Evolutionary conservation across 2,113 vertebrate genomes (phyloP).

Genomic region (Meles meles): DNA sequence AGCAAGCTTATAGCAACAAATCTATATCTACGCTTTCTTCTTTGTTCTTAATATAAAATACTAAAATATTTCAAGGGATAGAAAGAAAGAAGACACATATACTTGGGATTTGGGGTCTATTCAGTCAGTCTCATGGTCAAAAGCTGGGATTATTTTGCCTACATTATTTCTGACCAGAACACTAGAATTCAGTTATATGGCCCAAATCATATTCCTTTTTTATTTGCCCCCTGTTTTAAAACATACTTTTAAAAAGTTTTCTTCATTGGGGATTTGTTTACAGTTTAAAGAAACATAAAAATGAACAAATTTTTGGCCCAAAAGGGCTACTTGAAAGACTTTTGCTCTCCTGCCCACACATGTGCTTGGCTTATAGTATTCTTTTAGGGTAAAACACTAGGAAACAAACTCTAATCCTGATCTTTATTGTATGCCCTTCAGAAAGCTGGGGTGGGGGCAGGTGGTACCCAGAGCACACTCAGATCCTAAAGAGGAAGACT

Average conservation of each 20-base stretch:
- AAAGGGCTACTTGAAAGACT: background rate
- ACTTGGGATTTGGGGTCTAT: background rate
- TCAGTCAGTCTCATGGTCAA: background rate
- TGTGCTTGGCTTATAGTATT: background rate
- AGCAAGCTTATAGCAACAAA: background rate
- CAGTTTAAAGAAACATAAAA: background rate
- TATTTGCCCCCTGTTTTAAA: background rate
- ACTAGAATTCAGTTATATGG: background rate
- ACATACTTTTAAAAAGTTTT: background rate
- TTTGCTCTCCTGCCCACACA: background rate
- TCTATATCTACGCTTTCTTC: background rate
- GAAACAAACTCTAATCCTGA: background rate
- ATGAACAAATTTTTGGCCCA: background rate
- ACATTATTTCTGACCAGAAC: background rate
- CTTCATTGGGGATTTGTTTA: background rate
- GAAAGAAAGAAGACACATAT: background rate
- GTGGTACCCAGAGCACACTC: background rate
- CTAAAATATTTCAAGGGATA: background rate
- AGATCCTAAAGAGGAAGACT: background rate
- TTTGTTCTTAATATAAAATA: background rate
- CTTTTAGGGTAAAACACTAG: background rate
- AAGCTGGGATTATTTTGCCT: background rate
- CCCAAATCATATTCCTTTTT: background rate
- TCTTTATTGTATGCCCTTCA: background rate
- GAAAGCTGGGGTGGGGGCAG: background rate